These are phyloP conservation scores for Rhodophaea formosa DNA, from an alignment of 2,888 invertebrate species.

Conservation along the genomic window DNA sequence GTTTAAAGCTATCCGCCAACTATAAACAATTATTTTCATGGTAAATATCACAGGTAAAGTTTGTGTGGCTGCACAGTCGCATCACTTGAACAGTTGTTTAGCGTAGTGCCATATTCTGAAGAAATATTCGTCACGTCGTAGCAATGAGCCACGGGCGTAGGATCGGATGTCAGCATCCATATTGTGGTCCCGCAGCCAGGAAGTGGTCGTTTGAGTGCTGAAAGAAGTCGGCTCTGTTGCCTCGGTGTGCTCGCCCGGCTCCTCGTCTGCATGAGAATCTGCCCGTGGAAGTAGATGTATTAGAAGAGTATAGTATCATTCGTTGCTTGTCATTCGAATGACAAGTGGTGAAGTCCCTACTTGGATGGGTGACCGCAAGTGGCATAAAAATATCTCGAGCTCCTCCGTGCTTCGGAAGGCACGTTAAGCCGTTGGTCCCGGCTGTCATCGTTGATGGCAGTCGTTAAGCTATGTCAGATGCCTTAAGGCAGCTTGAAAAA, in stretches of 20 bases:
- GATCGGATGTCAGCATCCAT: constrained; percentile 96
- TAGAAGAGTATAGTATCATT: too few species aligned
- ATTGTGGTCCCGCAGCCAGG: constrained; percentile 95
- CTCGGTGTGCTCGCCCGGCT: constrained; percentile 81
- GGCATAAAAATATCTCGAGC: too few species aligned
- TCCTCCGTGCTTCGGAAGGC: too few species aligned
- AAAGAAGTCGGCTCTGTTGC: constrained; percentile 90
- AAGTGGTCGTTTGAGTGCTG: constrained; percentile 95
- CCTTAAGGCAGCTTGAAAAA: too few species aligned
- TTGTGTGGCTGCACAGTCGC: constrained; percentile 51
- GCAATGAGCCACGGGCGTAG: constrained; percentile 91
- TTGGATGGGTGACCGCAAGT: too few species aligned
- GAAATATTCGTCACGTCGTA: constrained; percentile 96
- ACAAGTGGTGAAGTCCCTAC: too few species aligned
- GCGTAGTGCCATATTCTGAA: constrained; percentile 96
- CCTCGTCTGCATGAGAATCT: constrained; percentile 70
- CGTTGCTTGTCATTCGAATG: too few species aligned
- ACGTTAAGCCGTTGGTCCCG: too few species aligned
- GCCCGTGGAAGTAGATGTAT: constrained; percentile 12
- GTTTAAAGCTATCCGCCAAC: constrained; percentile 55
- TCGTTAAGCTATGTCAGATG: too few species aligned
- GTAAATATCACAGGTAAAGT: constrained; percentile 74
- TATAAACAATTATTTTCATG: constrained; percentile 51
- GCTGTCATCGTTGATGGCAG: too few species aligned
- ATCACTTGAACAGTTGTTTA: constrained; percentile 90